Evolutionary conservation across 1,140 invertebrate species (phyloP), one percentile per base, ranked within the genome.

Genomic region (Myzus persicae): DNA sequence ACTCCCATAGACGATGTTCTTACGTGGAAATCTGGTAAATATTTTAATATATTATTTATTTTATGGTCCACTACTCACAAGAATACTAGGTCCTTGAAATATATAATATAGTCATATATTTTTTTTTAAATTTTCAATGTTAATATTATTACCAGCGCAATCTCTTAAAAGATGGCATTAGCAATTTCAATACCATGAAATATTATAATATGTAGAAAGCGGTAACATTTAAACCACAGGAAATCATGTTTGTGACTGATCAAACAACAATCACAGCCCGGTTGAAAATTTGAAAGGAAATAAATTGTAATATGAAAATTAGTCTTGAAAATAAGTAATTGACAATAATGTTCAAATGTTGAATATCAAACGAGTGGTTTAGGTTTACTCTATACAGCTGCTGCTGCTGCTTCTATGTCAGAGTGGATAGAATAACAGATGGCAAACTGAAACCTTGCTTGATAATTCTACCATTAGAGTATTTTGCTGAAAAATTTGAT

Each of bases 1-100:
- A 95, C 95, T 22, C 95, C 96, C 94, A 95, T 97, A 6, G 96
- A 97, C 95, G 96, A 96, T 36, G 97, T 96, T 26, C 95, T 97
- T 31, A 95, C 96, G 46, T 97, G 96, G 96, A 96, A 96, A 94
- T 96, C 96, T 95, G 96, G 96, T 96, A 95, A 94, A 88, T 94
- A 91, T 46, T 67, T n/a, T n/a, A n/a, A 46, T 46, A n/a, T 44
- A 40, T 26, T 84, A n/a, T 87, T 48, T 22, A 46, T 87, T 87
- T 46, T n/a, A 48, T 87, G 2, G 4, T 38, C 6, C 2, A 38
- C 76, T n/a, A n/a, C n/a, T n/a, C n/a, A n/a, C n/a, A n/a, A n/a
- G n/a, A n/a, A n/a, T n/a, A n/a, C n/a, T 82, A 22, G 76, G 20
- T 81, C 36, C 11, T 59, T 54, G 24, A 54, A 26, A 1, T 59